Percentiles rank a stretch among this genome's conserved stretches.
These are phyloP conservation scores for Diaperis boleti DNA, from an alignment of 2,888 invertebrate genomes.

Conservation along the genomic window DNA sequence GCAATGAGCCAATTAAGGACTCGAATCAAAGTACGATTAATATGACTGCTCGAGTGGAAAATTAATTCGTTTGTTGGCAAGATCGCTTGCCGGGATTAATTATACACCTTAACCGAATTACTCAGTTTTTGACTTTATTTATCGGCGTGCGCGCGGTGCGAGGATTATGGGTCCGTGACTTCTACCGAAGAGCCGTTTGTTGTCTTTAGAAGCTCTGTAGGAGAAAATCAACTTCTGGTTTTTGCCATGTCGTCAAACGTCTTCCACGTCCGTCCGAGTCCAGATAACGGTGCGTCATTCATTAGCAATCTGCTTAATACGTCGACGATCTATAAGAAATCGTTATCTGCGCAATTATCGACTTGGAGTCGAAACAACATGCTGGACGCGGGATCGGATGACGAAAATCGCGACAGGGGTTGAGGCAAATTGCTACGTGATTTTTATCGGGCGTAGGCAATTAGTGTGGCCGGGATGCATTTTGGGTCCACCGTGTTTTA, in stretches of 20 bases:
- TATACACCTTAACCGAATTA: constrained; percentile 35
- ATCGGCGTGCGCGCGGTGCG: not conserved
- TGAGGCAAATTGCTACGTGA: too few species aligned
- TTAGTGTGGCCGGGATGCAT: too few species aligned
- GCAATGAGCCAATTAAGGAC: constrained; percentile 34
- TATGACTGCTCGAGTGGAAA: constrained; percentile 37
- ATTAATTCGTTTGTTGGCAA: constrained; percentile 35
- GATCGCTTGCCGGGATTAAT: constrained; percentile 20
- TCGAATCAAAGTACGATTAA: constrained; percentile 36
- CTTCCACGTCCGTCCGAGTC: constrained; percentile 13
- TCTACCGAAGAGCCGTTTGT: not conserved
- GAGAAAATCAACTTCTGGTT: constrained; percentile 25
- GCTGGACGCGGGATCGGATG: constrained; percentile 8
- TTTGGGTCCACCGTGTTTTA: too few species aligned
- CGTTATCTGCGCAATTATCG: constrained; percentile 18
- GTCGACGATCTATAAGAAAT: constrained; percentile 8
- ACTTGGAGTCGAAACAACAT: constrained; percentile 24
- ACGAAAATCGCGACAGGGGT: constrained; percentile 7
- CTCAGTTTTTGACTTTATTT: constrained; percentile 13
- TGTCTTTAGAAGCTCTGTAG: too few species aligned
- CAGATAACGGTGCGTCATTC: constrained; percentile 33
- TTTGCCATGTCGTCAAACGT: constrained; percentile 16
- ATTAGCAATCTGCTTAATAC: constrained; percentile 30
- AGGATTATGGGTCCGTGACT: too few species aligned
- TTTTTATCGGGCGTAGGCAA: too few species aligned